Conservation (phyloP, 2,888 invertebrate species). For the Nomada flava region DNA sequence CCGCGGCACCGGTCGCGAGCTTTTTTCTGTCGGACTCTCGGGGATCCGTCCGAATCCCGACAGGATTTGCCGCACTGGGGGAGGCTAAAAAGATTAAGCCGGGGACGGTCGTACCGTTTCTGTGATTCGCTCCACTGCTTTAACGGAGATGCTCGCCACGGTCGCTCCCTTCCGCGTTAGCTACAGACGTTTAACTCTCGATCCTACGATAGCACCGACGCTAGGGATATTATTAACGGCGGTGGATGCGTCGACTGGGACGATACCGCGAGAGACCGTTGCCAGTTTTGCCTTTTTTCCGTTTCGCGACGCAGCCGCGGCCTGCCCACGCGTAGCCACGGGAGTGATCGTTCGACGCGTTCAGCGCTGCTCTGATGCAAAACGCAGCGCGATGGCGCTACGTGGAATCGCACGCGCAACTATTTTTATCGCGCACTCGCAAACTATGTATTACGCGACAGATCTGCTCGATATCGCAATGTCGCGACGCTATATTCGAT, state of each 20-base stretch:
- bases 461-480: background rate
- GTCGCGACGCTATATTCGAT: too few relatives aligned
- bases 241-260: background rate
- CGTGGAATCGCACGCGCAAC: background rate
- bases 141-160: constrained; percentile 18
- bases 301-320: too few relatives aligned
- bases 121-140: constrained; percentile 12
- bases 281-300: too few relatives aligned
- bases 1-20: too few relatives aligned
- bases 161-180: constrained; percentile 12
- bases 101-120: constrained; percentile 14
- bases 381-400: background rate
- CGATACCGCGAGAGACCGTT: too few relatives aligned
- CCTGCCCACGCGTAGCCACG: too few relatives aligned
- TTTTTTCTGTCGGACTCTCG: too few relatives aligned
- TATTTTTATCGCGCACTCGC: background rate
- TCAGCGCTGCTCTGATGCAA: background rate
- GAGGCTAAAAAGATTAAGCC: constrained; percentile 25
- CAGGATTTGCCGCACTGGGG: constrained; percentile 49
- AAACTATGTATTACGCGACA: constrained; percentile 1
- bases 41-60: constrained; percentile 19
- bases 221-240: background rate
- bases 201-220: too few relatives aligned
- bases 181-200: background rate
- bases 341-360: background rate